These are phyloP conservation scores for Gymnothorax reevesii DNA, from an alignment of 2,797 vertebrate species.

Conservation along the genomic window DNA sequence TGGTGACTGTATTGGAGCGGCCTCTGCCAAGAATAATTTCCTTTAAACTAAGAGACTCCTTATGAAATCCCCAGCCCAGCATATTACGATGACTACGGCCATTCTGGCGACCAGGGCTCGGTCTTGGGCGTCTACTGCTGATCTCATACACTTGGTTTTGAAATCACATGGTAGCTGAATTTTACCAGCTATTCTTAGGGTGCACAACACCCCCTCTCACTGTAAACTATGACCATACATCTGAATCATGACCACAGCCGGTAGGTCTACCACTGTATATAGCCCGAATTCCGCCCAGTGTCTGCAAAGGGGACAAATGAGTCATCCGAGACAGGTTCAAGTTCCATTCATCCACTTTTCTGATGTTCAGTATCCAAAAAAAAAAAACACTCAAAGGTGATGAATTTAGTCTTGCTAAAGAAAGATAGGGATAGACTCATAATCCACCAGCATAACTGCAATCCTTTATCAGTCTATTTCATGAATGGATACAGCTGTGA, in stretches of 20 bases:
- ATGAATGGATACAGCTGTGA: neutral
- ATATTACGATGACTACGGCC: neutral
- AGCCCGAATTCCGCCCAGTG: neutral
- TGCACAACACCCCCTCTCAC: neutral
- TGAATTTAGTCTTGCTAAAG: neutral
- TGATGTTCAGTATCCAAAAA: neutral
- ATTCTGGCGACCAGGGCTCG: neutral
- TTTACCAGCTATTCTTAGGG: neutral
- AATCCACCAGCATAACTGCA: neutral
- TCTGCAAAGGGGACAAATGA: neutral
- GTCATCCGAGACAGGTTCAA: neutral
- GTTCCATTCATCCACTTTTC: neutral
- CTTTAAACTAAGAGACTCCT: neutral
- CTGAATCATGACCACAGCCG: neutral
- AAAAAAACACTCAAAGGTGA: neutral
- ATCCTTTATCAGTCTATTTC: neutral
- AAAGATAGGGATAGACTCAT: neutral
- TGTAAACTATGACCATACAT: neutral
- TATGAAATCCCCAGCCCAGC: neutral
- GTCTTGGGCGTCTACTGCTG: neutral
- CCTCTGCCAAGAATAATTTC: neutral
- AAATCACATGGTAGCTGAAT: neutral
- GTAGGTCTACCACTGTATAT: neutral
- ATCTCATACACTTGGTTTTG: neutral
- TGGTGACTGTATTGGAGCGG: neutral